A percentile compares a stretch with the other conserved stretches of the same genome.
Evolutionary conservation across 2,797 vertebrate species (phyloP).

Genomic region (Taenioides sp.): DNA sequence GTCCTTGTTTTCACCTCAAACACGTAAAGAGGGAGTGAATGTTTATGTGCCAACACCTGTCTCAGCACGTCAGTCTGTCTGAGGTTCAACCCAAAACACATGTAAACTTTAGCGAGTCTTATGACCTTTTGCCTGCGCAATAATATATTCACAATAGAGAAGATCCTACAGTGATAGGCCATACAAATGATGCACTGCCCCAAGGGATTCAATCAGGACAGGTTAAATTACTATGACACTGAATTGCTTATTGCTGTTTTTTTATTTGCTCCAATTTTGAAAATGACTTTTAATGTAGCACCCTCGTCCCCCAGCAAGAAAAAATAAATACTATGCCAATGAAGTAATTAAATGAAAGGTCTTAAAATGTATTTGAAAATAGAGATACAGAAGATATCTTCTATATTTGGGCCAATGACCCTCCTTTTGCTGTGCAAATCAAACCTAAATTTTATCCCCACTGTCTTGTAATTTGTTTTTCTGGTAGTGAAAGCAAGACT

Average conservation of each 20-base stretch:
- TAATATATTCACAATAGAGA: conserved; percentile 13
- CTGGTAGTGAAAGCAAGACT: background rate
- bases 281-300: background rate
- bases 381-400: background rate
- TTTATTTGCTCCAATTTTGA: background rate
- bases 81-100: conserved; percentile 71
- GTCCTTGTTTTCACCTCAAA: conserved; percentile 69
- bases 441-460: background rate
- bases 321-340: background rate
- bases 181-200: background rate
- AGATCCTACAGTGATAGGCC: background rate
- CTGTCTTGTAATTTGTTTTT: background rate
- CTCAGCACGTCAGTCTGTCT: conserved; percentile 38
- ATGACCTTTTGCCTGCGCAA: conserved; percentile 36
- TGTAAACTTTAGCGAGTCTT: conserved; percentile 62
- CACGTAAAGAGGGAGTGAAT: conserved; percentile 48
- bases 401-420: background rate
- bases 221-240: background rate
- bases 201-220: background rate
- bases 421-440: background rate
- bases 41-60: conserved; percentile 72
- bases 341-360: background rate
- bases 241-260: background rate
- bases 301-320: background rate
- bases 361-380: background rate